A percentile compares a stretch with the other conserved stretches of the same genome.
Conservation (phyloP, 2,888 invertebrate species). For the Drosophila longiperda region DNA sequence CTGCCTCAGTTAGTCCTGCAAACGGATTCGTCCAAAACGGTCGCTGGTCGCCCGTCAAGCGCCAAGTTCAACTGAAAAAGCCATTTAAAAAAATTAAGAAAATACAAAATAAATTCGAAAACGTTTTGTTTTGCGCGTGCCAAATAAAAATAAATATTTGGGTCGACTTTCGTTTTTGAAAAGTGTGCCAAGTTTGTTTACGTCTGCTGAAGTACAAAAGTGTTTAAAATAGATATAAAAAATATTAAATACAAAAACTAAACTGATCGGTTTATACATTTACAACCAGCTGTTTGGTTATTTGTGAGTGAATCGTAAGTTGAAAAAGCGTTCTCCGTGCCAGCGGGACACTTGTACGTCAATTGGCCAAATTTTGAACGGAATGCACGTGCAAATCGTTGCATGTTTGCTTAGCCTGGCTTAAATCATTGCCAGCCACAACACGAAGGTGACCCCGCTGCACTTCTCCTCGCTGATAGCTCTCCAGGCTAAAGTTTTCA, state of each 20-base stretch:
- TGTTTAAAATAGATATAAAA: conserved; percentile 31
- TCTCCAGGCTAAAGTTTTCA: not conserved
- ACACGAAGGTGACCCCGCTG: not conserved
- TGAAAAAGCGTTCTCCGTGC: conserved; percentile 34
- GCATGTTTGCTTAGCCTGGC: conserved; percentile 31
- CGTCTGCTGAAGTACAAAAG: conserved; percentile 27
- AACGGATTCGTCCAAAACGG: conserved; percentile 67
- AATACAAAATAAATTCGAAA: conserved; percentile 22
- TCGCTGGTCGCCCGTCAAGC: conserved; percentile 41
- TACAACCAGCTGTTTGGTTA: conserved; percentile 41
- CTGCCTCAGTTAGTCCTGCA: conserved; percentile 65
- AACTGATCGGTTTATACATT: conserved; percentile 27
- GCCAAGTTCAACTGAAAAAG: conserved; percentile 2
- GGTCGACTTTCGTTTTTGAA: conserved; percentile 13
- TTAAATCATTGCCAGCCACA: conserved; percentile 20
- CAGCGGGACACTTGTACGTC: conserved; percentile 25
- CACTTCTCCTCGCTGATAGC: not conserved
- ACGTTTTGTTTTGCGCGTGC: conserved; percentile 2
- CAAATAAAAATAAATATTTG: conserved; percentile 32
- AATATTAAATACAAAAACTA: conserved; percentile 9
- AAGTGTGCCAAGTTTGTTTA: conserved; percentile 39
- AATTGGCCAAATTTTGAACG: conserved; percentile 40
- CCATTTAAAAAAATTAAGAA: conserved; percentile 2
- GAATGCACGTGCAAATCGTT: conserved; percentile 38
- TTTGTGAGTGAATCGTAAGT: conserved; percentile 41